Evolutionary conservation across 2,888 invertebrate species (phyloP), one percentile per base, ranked within the genome.

Genomic region (Synergus laeviventris): DNA sequence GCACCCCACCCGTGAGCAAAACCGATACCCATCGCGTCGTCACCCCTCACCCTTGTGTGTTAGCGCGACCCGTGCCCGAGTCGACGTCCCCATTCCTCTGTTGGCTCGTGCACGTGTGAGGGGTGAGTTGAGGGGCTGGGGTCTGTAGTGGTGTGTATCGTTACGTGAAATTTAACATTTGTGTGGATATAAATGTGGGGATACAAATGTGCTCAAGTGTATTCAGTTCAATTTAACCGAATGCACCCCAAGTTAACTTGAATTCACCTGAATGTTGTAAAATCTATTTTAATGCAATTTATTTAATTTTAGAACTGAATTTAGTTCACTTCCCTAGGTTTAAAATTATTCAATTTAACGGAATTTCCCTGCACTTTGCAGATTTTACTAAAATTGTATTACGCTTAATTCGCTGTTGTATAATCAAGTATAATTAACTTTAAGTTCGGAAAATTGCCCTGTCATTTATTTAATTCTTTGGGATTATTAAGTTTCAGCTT

Each of bases 11-110:
- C 66, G 45, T 21, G 45, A 42, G 70, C 36, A 70, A 70, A 70
- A 49, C 70, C 70, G 70, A 70, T 70, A 70, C 70, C 70, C 70
- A 36, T 49, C 66, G 60, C 61, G 75, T 36, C 38, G 45, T 73
- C 64, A 38, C 38, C 39, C 16, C 75, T 60, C 70, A 70, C 70
- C 70, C 70, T 70, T 31, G 11, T 59, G 59, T 70, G 70, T 70
- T 49, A 70, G 88, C 88, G 81, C 81, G 89, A 88, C 89, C 86
- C 84, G 86, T 86, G 84, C 84, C 83, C 89, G 89, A 87, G 81
- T 88, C 81, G 83, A 83, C 87, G 87, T 88, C 89, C 88, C 78
- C 74, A 64, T 61, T 21, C 36, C 56, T 66, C n/a, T 36, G 49
- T 70, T 70, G 70, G 49, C 70, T 70, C 70, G 70, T 49, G 70